phyloP scores from a whole-genome alignment of 2,888 invertebrate species.

The Drosophila merina region DNA sequence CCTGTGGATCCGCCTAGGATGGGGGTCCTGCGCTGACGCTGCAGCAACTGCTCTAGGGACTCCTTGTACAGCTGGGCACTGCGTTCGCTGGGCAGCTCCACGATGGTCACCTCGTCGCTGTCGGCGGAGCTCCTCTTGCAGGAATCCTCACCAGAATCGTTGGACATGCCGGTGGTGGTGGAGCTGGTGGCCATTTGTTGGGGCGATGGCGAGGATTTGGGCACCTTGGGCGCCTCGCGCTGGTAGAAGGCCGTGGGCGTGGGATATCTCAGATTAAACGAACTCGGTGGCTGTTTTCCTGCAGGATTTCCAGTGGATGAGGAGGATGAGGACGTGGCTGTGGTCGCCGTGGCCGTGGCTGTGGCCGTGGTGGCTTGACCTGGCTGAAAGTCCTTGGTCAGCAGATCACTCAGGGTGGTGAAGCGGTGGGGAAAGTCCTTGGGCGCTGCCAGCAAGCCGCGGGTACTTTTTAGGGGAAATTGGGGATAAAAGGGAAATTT shows the following conservation, averaged over 20 bases:
- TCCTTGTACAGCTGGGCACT: constrained; percentile 70
- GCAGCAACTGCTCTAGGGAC: constrained; percentile 67
- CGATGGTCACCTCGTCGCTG: constrained; percentile 62
- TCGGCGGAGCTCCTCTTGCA: constrained; percentile 52
- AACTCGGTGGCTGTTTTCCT: constrained; percentile 50
- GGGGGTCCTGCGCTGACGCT: constrained; percentile 33
- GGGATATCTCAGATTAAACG: constrained; percentile 64
- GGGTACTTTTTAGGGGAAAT: constrained; percentile 68
- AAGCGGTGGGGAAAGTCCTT: constrained; percentile 83
- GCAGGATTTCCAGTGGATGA: constrained; percentile 51
- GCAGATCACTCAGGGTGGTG: constrained; percentile 82
- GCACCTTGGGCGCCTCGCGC: constrained; percentile 39
- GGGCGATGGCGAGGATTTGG: constrained; percentile 77
- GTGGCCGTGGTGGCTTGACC: constrained; percentile 15
- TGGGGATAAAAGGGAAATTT: no score
- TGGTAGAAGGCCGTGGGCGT: constrained; percentile 63
- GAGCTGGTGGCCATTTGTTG: constrained; percentile 76
- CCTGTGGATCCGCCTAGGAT: background rate
- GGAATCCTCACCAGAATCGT: constrained; percentile 39
- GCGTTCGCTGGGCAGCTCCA: constrained; percentile 58
- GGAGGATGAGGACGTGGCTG: constrained; percentile 45
- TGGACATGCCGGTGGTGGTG: constrained; percentile 38
- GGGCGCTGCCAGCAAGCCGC: constrained; percentile 80
- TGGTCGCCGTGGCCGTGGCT: constrained; percentile 25
- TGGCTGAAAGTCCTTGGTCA: constrained; percentile 82